Conservation (phyloP, 1,140 invertebrate genomes). For the Rhopalosiphum padi region DNA sequence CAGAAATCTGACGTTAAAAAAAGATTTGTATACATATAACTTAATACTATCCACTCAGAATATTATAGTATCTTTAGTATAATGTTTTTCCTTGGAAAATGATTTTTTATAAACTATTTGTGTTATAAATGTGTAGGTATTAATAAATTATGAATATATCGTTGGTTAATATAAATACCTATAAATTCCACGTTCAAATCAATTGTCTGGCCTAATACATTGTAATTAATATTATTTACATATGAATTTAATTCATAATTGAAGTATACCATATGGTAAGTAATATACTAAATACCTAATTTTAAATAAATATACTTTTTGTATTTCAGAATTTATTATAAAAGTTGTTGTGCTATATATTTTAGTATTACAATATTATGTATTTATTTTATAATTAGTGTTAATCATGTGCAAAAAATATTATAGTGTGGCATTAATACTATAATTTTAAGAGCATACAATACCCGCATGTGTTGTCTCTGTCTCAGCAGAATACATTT, state of each 20-base stretch:
- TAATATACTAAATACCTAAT: not conserved
- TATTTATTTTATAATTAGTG: not conserved
- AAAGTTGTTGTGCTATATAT: not conserved
- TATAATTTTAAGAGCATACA: not conserved
- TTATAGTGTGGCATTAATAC: not conserved
- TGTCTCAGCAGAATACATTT: no score
- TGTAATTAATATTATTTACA: not conserved
- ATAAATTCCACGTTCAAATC: not conserved
- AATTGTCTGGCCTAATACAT: not conserved
- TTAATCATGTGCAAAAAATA: not conserved
- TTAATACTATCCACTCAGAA: no score
- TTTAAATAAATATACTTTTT: no score
- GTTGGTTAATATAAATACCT: not conserved
- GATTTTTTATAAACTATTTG: no score
- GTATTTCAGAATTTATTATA: not conserved
- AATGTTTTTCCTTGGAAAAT: no score
- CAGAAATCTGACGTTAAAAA: not conserved
- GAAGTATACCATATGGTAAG: not conserved
- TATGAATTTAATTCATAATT: no score
- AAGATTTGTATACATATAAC: not conserved
- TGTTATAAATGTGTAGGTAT: no score
- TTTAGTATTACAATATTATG: not conserved
- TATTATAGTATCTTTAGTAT: no score
- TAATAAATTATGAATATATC: no score
- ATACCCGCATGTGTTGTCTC: no score